Evolutionary conservation across 2,888 invertebrate genomes (phyloP), one percentile per base, ranked within the genome.

Genomic region (Asteroscopus sphinx): DNA sequence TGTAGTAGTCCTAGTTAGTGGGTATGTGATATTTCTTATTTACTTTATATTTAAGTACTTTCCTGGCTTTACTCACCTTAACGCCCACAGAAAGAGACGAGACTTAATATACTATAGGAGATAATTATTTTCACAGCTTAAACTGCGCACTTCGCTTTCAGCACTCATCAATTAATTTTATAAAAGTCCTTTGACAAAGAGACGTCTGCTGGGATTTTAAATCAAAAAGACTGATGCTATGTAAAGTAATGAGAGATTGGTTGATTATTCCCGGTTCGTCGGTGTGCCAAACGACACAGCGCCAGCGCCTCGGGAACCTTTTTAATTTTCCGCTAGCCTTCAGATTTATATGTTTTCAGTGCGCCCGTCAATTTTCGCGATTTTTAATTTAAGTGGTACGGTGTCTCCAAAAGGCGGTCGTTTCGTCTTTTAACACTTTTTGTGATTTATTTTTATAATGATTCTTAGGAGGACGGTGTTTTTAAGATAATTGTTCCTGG

Each of bases 271-370:
- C 73, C 77, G 79, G 80, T 83, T 78, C 78, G 77, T 77, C 80
- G 78, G 72, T 67, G 73, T 78, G 78, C 75, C 77, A 77, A 81
- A 76, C 75, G 81, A 74, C 80, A 76, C 67, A 61, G 66, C 42
- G 37, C 55, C 52, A 71, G 77, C 63, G 88, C 89, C 88, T 82
- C 87, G 81, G 86, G 90, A 81, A 79, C 83, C 83, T 84, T 91
- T 92, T 92, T 92, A 92, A 92, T 92, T 92, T 92, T 92, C 91
- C 92, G 92, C 92, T 87, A 91, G 91, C 88, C 83, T 82, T 77
- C 85, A 85, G 91, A 92, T 91, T 91, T 91, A 91, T 91, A 89
- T 91, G 90, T 91, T 90, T 92, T 88, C 90, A 84, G 80, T 82
- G 79, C 82, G 83, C 78, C 82, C 87, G 91, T 90, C 91, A 90